Base-by-base conservation (phyloP, 2,113 vertebrate genomes). In the Marmota flaviventris region DNA sequence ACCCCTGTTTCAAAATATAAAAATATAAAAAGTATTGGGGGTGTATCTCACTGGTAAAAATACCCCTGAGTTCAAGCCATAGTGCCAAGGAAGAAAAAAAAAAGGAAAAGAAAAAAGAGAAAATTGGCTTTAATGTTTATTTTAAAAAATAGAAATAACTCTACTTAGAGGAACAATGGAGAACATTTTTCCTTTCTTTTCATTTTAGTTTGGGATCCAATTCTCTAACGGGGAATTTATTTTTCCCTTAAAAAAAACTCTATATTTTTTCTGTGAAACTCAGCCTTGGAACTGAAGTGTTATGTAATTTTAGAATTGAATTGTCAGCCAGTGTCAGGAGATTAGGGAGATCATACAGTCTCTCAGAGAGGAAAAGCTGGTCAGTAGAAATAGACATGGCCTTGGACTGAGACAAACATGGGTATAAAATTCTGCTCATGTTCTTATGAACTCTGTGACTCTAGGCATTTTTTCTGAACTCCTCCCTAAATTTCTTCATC, bases 231-330 rank as follows among this genome's bases (percentile, higher is more conserved):
- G 29, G n/a, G 3, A 78, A 37, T 75, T 9, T 53, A 45, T 81
- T 91, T 73, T 90, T 24, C 17, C 24, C 5, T 76, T 5, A 48
- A 72, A 69, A 69, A 70, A 70, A 1, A 1, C 4, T 4, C 8
- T 63, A 9, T 73, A 77, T 93, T 93, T 78, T 90, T 77, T 39
- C 61, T 89, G n/a, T 63, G 42, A 93, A 96, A 91, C 73, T 93
- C 32, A 83, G 32, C 29, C 45, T 69, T 73, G 18, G 29, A 65
- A 10, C 14, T n/a, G 65, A 84, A 25, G 5, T 72, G 51, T 84
- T 86, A 84, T 0, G 2, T 82, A 58, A 25, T 78, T 96, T 97
- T 58, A 70, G 32, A 83, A 45, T 4, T 51, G 56, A 89, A 63
- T 10, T 73, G n/a, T 69, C 25, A 85, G 16, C 4, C 25, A 20